Evolutionary conservation across 2,888 invertebrate genomes (phyloP), one percentile per base, ranked within the genome.

Genomic region (Mesorhabditis belari): DNA sequence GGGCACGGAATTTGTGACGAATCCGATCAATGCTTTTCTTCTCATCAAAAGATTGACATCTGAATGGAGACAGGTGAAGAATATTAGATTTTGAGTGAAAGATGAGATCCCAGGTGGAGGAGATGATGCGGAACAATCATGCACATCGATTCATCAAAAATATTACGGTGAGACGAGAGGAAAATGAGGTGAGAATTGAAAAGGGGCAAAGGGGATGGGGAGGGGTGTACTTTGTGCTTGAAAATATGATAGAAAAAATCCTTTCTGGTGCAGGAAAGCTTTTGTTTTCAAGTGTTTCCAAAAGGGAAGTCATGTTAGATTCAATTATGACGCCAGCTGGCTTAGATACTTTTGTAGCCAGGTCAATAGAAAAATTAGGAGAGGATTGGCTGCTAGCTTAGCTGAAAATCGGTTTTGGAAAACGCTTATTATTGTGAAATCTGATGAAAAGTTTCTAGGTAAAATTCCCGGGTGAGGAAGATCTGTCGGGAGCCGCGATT

Each of bases 401-500:
- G n/a, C n/a, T n/a, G n/a, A n/a, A 49, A 21, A 9, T 21, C 44
- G 5, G 4, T 58, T n/a, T 35, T 35, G 12, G n/a, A n/a, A 35
- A 35, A 9, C 12, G 9, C 12, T 26, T 24, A 2, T n/a, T 23
- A 26, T n/a, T 28, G 23, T 55, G 25, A 58, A 54, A 2, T 19
- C 19, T 2, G 2, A 57, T 58, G 2, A 24, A n/a, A 9, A 5
- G 82, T 91, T 94, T 82, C 94, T 94, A 72, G 83, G 69, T 76
- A 9, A 75, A 71, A 60, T 78, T 76, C 64, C 78, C 78, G 5
- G 71, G 71, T 61, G 74, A 76, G 24, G 96, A 96, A 82, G 96
- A 98, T 83, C 84, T 98, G 64, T 89, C 89, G 75, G 98, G 98
- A 0, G 95, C 95, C 9, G 95, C 95, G 3, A 89, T 89, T 58